Evolutionary conservation across 2,888 invertebrate genomes (phyloP).

Genomic region (Drosophila neonasuta): DNA sequence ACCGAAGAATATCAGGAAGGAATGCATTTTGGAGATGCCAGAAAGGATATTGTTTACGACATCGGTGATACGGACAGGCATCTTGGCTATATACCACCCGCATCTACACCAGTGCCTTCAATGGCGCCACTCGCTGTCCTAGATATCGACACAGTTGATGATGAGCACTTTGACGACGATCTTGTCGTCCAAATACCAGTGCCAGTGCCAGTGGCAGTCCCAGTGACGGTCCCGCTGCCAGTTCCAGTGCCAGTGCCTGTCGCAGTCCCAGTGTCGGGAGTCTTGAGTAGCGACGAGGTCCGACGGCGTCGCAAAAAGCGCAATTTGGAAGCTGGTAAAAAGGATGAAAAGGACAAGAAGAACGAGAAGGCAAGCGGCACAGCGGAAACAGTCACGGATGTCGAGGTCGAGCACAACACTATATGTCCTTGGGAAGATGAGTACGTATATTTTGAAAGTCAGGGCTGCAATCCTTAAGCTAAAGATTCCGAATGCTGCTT

Average conservation of each 20-base stretch:
- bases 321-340: constrained; percentile 71
- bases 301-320: constrained; percentile 79
- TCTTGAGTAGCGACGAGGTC: constrained; percentile 63
- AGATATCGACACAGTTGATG: constrained; percentile 87
- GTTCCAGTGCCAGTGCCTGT: constrained; percentile 10
- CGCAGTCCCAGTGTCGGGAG: not conserved
- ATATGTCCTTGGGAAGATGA: constrained; percentile 98
- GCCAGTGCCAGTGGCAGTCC: not conserved
- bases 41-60: constrained; percentile 72
- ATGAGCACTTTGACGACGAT: constrained; percentile 82
- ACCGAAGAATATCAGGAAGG: constrained; percentile 82
- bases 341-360: constrained; percentile 69
- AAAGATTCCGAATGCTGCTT: not conserved
- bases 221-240: constrained; percentile 14
- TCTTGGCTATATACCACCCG: constrained; percentile 79
- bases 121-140: constrained; percentile 87
- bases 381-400: constrained; percentile 34
- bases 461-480: not conserved
- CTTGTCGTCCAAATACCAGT: constrained; percentile 16
- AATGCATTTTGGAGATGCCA: constrained; percentile 73
- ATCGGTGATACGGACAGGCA: constrained; percentile 73
- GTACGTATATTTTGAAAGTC: constrained; percentile 85
- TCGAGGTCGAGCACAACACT: constrained; percentile 87
- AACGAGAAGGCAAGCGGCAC: constrained; percentile 25
- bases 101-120: constrained; percentile 81